Evolutionary conservation across 2,888 invertebrate genomes (phyloP), one percentile per base, ranked within the genome.

Genomic region (Busseola fusca): DNA sequence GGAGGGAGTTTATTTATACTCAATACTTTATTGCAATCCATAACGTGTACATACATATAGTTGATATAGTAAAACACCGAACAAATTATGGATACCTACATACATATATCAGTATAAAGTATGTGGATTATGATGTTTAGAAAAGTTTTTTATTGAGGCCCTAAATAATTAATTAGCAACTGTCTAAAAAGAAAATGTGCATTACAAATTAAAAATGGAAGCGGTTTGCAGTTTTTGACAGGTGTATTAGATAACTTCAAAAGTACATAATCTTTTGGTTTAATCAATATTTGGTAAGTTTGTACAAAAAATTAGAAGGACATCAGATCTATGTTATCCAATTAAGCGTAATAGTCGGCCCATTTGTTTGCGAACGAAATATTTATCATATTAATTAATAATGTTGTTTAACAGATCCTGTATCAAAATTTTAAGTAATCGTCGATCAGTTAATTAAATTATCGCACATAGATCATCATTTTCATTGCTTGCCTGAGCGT

Each of bases 321-420:
- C 69, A 69, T 76, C 64, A 67, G 52, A 69, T 34, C 69, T 57
- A 72, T 76, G 69, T 80, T 67, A 80, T 75, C 80, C 65, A 69
- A 80, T 74, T 83, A 80, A 40, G 56, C 56, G 56, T 64, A 16
- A 66, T 48, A 27, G 62, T 62, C 66, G 75, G 83, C 65, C 56
- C 63, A 75, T 75, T 83, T 80, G 81, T 69, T 69, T 56, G 27
- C 52, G 34, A 71, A 68, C 57, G n/a, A 62, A 70, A 63, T 66
- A 10, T 27, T 72, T 80, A 80, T 84, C 84, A 70, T 68, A 79
- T 76, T 84, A 86, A 84, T 86, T 86, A 86, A 84, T 67, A 76
- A 84, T 77, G 74, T 59, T 78, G 86, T 84, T 64, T n/a, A 70
- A 84, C 84, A 82, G 84, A 74, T 72, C 48, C 64, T 72, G n/a